These are phyloP conservation scores for Antechinus stuartii DNA, from an alignment of 2,113 vertebrate species.

Conservation along the genomic window DNA sequence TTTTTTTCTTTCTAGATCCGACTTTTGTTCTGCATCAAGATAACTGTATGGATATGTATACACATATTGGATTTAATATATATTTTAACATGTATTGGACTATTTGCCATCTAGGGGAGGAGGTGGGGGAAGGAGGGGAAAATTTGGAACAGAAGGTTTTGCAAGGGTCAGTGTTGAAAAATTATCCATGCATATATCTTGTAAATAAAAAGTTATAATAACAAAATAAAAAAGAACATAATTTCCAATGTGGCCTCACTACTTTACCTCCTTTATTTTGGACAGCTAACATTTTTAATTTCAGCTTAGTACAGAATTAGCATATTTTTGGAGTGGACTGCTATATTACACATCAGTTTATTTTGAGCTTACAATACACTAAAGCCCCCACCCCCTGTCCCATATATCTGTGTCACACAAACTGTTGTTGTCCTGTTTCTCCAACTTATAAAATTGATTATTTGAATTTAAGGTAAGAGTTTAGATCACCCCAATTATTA, in stretches of 20 bases:
- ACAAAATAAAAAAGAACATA: not conserved
- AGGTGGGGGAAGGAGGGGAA: too few species aligned
- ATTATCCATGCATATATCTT: too few species aligned
- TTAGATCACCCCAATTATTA: not conserved
- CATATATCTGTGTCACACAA: not conserved
- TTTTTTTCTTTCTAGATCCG: too few species aligned
- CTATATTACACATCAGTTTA: not conserved
- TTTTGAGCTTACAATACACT: not conserved
- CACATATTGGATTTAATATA: too few species aligned
- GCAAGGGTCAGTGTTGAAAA: too few species aligned
- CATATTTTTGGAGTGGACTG: not conserved
- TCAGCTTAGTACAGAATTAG: not conserved
- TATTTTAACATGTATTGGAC: too few species aligned
- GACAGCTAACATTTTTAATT: not conserved
- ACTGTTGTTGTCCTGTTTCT: not conserved
- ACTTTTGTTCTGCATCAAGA: too few species aligned
- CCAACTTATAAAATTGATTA: not conserved
- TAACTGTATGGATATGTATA: too few species aligned
- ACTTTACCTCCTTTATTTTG: not conserved
- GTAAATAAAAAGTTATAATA: too few species aligned
- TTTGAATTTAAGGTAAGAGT: not conserved
- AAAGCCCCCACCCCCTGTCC: too few species aligned
- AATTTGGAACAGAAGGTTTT: too few species aligned
- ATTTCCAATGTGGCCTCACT: not conserved
- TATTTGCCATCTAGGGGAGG: too few species aligned